phyloP scores from a whole-genome alignment of 1,140 invertebrate species.

The Orchesella cincta region DNA sequence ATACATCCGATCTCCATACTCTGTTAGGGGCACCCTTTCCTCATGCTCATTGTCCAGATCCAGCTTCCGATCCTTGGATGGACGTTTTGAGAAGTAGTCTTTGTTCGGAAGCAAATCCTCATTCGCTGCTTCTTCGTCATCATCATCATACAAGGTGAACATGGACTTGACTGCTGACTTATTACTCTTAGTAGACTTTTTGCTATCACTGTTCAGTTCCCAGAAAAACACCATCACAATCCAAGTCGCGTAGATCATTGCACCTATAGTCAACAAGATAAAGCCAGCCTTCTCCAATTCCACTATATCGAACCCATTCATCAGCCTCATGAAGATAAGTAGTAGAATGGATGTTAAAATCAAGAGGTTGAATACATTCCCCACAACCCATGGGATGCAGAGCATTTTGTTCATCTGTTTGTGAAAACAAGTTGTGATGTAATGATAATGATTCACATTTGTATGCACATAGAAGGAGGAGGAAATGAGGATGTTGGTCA shows the following conservation, averaged over 20 bases:
- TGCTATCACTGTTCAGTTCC: not conserved
- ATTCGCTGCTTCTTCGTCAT: not conserved
- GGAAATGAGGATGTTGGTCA: too few species aligned
- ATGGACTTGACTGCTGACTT: not conserved
- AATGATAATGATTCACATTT: too few species aligned
- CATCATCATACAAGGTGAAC: not conserved
- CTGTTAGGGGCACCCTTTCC: too few species aligned
- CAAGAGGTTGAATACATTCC: not conserved
- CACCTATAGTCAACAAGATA: not conserved
- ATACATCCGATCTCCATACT: too few species aligned
- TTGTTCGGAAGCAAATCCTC: not conserved
- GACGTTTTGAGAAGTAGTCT: too few species aligned
- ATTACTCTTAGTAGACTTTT: not conserved
- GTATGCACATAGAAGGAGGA: too few species aligned
- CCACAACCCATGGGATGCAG: slow-evolving; percentile 9
- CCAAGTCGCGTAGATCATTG: not conserved
- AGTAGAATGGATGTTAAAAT: not conserved
- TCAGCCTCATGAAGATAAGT: not conserved
- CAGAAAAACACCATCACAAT: not conserved
- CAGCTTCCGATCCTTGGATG: too few species aligned
- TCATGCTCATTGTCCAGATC: too few species aligned
- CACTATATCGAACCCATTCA: not conserved
- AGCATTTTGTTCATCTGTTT: not conserved
- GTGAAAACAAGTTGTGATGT: not conserved
- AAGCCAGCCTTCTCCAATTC: not conserved